phyloP scores from a whole-genome alignment of 2,888 invertebrate species.

The Melipona beecheii region DNA sequence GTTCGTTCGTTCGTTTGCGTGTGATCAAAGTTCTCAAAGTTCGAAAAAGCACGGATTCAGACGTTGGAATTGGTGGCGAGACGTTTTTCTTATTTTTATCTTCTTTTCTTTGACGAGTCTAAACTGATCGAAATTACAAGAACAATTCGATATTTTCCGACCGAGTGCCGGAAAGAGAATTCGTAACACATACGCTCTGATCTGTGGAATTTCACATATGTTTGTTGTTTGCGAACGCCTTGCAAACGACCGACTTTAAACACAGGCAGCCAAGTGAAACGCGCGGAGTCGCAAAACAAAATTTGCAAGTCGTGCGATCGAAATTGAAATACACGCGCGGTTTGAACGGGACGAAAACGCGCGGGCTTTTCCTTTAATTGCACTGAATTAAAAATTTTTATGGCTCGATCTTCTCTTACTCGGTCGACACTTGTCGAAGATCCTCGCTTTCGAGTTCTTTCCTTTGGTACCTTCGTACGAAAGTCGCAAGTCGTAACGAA shows the following conservation, averaged over 20 bases:
- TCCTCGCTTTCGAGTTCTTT: too few species aligned
- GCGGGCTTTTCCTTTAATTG: neutral
- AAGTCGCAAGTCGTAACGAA: too few species aligned
- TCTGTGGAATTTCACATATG: neutral
- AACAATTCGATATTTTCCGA: too few species aligned
- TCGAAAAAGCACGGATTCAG: neutral
- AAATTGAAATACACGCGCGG: constrained; percentile 16
- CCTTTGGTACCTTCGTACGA: too few species aligned
- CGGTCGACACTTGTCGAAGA: too few species aligned
- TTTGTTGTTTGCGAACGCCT: constrained; percentile 6
- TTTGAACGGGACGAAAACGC: neutral
- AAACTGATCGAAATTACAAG: neutral
- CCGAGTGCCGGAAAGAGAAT: neutral
- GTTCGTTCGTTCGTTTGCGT: neutral
- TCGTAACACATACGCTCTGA: neutral
- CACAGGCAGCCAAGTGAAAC: constrained; percentile 23
- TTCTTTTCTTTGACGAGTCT: neutral
- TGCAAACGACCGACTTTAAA: constrained; percentile 38
- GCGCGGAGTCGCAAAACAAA: neutral
- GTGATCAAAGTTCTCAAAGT: neutral
- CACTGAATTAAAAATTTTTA: neutral
- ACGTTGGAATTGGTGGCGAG: neutral
- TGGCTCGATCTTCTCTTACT: too few species aligned
- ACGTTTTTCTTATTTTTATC: neutral
- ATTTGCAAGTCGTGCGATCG: constrained; percentile 36